phyloP scores from a whole-genome alignment of 2,888 invertebrate species.

The Harmothoe impar region DNA sequence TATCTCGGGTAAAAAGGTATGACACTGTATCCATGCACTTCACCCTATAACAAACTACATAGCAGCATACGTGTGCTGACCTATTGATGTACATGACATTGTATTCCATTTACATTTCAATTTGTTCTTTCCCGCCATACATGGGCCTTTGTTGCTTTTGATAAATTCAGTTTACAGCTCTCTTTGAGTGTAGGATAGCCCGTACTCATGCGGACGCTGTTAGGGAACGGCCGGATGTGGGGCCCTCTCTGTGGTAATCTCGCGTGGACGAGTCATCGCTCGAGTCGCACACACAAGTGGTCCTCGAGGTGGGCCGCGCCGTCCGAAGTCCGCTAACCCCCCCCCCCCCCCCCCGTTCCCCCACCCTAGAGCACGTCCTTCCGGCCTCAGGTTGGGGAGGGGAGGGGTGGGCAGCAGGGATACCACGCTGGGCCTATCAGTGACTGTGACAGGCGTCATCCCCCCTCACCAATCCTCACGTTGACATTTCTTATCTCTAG shows the following conservation, averaged over 20 bases:
- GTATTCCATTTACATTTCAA: too few relatives aligned
- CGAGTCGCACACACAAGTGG: constrained; percentile 19
- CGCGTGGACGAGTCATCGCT: constrained; percentile 31
- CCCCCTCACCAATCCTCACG: constrained; percentile 8
- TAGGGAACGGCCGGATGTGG: neutral
- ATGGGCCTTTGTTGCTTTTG: too few relatives aligned
- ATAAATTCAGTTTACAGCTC: too few relatives aligned
- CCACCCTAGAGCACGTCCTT: neutral
- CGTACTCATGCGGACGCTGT: too few relatives aligned
- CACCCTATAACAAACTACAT: neutral
- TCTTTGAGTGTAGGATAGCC: too few relatives aligned
- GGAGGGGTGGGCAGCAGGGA: neutral
- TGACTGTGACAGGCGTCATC: constrained; percentile 15
- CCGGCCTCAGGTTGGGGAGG: neutral
- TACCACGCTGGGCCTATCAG: constrained; percentile 26
- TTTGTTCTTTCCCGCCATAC: too few relatives aligned
- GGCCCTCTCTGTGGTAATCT: neutral
- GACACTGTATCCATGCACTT: neutral
- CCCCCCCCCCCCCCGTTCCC: neutral
- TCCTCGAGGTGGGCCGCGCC: neutral
- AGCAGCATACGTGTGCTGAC: neutral
- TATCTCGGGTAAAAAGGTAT: neutral
- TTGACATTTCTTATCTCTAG: constrained; percentile 54
- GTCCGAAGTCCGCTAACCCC: constrained; percentile 29
- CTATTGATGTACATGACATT: too few relatives aligned